Evolutionary conservation across 2,797 vertebrate genomes (phyloP).

Genomic region (Cryptoprocta ferox): DNA sequence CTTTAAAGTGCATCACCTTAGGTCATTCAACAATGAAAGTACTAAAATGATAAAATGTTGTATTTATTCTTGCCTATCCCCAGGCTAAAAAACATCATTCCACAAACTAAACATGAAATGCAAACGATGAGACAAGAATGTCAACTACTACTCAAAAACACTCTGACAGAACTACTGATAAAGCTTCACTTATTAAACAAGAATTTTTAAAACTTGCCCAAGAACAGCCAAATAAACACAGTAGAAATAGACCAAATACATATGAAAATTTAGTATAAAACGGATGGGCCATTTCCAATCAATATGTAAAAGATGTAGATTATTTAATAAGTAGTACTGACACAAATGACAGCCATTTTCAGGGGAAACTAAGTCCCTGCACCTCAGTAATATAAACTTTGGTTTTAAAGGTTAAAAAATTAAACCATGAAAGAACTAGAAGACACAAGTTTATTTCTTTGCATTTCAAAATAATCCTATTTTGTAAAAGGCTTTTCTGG

Average conservation of each 20-base stretch:
- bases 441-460: not conserved
- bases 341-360: constrained; percentile 16
- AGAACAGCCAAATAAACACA: not conserved
- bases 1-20: not conserved
- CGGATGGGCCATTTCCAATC: not conserved
- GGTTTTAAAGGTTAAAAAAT: constrained; percentile 2
- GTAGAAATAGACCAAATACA: not conserved
- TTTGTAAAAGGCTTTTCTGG: not conserved
- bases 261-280: not conserved
- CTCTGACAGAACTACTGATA: not conserved
- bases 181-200: constrained; percentile 2
- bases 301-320: not conserved
- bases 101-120: constrained; percentile 9
- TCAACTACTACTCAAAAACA: constrained; percentile 33
- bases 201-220: not conserved
- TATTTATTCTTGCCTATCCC: not conserved
- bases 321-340: not conserved
- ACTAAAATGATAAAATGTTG: not conserved
- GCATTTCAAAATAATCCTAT: not conserved
- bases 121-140: not conserved
- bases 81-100: constrained; percentile 28
- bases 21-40: not conserved
- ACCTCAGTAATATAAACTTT: not conserved
- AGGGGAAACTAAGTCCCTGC: not conserved
- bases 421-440: not conserved